phyloP scores from a whole-genome alignment of 2,888 invertebrate species.

The Cantharis rustica region DNA sequence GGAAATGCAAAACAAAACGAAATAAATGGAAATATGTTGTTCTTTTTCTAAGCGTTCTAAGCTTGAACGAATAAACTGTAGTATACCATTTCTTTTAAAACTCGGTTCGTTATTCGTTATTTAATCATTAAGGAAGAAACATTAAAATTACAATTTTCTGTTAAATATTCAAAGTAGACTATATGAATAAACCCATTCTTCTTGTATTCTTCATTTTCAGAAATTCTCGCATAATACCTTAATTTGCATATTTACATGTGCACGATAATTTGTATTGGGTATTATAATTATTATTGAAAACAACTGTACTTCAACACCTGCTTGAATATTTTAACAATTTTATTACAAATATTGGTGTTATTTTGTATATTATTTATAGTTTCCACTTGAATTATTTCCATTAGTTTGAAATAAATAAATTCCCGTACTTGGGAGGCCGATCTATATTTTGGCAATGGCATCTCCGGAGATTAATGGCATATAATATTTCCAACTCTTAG shows the following conservation, averaged over 20 bases:
- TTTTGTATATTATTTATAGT: not conserved
- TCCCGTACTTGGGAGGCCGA: not conserved
- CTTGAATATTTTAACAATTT: not conserved
- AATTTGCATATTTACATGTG: not conserved
- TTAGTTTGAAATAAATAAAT: not conserved
- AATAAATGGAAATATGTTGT: not conserved
- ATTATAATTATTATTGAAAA: not conserved
- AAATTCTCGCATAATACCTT: not conserved
- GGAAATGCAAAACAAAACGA: not conserved
- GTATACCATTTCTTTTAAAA: not conserved
- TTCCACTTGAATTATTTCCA: not conserved
- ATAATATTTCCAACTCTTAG: not conserved
- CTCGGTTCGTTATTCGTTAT: not conserved
- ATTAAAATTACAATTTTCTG: not conserved
- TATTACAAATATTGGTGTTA: not conserved
- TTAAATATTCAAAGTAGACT: not conserved
- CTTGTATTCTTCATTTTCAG: not conserved
- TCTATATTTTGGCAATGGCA: not conserved
- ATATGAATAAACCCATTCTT: not conserved
- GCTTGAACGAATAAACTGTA: not conserved
- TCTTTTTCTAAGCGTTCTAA: not conserved
- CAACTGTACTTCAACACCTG: not conserved
- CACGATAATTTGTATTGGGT: not conserved
- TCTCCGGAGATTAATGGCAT: not conserved
- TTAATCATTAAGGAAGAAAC: not conserved